A percentile compares a stretch with the other conserved stretches of the same genome.
Conservation (phyloP, 2,797 vertebrate species). For the Sebastes minor region DNA sequence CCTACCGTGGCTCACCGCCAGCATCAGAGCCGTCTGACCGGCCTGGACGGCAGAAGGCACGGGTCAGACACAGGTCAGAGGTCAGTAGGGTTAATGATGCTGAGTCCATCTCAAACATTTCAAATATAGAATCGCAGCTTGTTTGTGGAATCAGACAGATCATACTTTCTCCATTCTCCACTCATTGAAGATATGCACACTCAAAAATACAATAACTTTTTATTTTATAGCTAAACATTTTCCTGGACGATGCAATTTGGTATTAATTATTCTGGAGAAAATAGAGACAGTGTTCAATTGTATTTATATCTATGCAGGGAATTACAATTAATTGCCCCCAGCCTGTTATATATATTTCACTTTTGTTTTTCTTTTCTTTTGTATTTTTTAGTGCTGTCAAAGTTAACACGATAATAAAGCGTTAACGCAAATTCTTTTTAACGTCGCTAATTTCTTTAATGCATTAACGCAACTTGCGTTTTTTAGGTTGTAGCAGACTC, state of each 20-base stretch:
- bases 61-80: not conserved
- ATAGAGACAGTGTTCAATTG: not conserved
- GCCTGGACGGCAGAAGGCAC: conserved; percentile 77
- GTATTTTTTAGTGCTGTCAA: too few relatives aligned
- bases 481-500: too few relatives aligned
- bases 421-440: too few relatives aligned
- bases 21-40: conserved; percentile 97
- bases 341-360: not conserved
- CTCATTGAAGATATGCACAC: not conserved
- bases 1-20: conserved; percentile 95
- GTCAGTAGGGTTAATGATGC: not conserved
- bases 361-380: too few relatives aligned
- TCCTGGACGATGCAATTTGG: not conserved
- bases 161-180: not conserved
- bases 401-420: too few relatives aligned
- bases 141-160: not conserved
- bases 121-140: not conserved
- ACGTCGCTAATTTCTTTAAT: too few relatives aligned
- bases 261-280: not conserved
- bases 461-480: too few relatives aligned
- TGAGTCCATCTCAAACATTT: not conserved
- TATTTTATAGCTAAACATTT: not conserved
- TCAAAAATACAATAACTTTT: not conserved
- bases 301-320: not conserved
- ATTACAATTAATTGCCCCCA: not conserved